Conservation (phyloP, 2,113 vertebrate species). For the Phaetusa simplex region DNA sequence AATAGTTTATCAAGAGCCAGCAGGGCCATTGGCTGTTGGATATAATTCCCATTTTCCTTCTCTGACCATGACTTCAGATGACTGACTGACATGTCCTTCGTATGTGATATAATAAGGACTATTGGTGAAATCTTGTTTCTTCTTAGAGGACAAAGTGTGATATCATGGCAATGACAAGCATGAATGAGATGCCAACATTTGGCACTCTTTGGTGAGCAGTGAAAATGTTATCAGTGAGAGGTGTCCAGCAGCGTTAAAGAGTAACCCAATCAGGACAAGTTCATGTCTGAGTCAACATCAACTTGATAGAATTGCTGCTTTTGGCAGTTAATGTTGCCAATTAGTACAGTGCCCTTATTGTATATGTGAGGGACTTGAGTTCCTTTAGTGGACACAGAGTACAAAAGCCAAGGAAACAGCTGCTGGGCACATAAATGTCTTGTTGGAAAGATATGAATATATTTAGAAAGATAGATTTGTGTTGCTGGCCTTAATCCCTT, state of each 20-base stretch:
- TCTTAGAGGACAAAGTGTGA: slow-evolving; percentile 10
- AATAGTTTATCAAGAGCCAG: neutral
- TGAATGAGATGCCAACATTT: slow-evolving; percentile 62
- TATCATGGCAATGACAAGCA: slow-evolving; percentile 68
- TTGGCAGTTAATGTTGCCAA: slow-evolving; percentile 57
- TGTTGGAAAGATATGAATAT: slow-evolving; percentile 41
- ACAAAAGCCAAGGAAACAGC: slow-evolving; percentile 49
- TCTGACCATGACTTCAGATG: neutral
- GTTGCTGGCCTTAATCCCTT: slow-evolving; percentile 55
- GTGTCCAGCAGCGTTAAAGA: slow-evolving; percentile 65
- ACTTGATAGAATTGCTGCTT: slow-evolving; percentile 65
- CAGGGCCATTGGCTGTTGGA: neutral
- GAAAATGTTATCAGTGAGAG: slow-evolving; percentile 50
- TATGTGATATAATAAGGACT: neutral
- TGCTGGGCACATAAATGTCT: slow-evolving; percentile 64
- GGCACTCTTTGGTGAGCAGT: slow-evolving; percentile 40
- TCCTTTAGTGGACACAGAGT: slow-evolving; percentile 55
- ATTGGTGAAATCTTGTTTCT: neutral
- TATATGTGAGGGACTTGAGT: slow-evolving; percentile 1
- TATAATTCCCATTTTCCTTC: neutral
- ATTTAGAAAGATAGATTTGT: slow-evolving; percentile 54
- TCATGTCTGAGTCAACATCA: slow-evolving; percentile 58
- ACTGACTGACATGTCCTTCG: neutral
- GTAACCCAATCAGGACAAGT: slow-evolving; percentile 58
- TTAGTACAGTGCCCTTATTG: slow-evolving; percentile 32